These are phyloP conservation scores for Ichneumon xanthorius DNA, from an alignment of 2,888 invertebrate species.

Conservation along the genomic window DNA sequence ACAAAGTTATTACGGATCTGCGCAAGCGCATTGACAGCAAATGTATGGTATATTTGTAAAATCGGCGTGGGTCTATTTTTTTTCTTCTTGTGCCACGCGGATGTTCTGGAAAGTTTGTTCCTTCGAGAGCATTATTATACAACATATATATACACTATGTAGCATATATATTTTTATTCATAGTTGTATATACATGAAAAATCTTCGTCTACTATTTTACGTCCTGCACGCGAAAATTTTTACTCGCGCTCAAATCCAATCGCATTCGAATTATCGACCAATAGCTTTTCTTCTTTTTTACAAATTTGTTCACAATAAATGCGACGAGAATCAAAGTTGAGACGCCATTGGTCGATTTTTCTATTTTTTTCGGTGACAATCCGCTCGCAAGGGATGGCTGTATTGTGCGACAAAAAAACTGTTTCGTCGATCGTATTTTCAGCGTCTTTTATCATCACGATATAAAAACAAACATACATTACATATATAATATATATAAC, in stretches of 20 bases:
- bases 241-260: not conserved
- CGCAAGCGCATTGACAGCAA: slow-evolving; percentile 39
- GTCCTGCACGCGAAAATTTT: not conserved
- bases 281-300: not conserved
- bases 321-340: not conserved
- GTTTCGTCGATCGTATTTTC: not conserved
- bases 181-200: slow-evolving; percentile 2
- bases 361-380: not conserved
- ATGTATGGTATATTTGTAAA: slow-evolving; percentile 36
- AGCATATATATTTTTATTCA: slow-evolving; percentile 14
- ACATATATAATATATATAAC: slow-evolving; percentile 22
- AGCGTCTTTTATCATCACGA: not conserved
- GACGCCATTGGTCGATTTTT: not conserved
- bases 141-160: slow-evolving; percentile 31
- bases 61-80: slow-evolving; percentile 1
- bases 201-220: slow-evolving; percentile 18
- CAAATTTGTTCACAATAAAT: not conserved
- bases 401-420: not conserved
- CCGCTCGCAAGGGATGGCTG: not conserved
- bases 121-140: slow-evolving; percentile 49
- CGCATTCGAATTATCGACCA: not conserved
- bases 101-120: slow-evolving; percentile 36
- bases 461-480: slow-evolving; percentile 10
- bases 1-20: slow-evolving; percentile 61
- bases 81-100: slow-evolving; percentile 5